These are phyloP conservation scores for Diuraphis noxia DNA, from an alignment of 1,140 invertebrate species.

Conservation along the genomic window DNA sequence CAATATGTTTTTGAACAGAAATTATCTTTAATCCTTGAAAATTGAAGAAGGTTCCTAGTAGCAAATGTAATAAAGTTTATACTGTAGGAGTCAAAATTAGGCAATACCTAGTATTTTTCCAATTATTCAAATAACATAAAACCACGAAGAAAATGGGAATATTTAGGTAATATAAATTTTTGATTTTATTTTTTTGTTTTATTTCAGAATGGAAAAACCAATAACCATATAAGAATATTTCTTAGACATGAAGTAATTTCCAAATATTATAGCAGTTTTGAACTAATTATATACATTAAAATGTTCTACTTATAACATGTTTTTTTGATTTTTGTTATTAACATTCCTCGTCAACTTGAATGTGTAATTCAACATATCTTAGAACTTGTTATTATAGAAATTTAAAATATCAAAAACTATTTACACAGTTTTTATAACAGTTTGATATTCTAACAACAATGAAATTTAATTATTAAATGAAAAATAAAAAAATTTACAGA, in stretches of 20 bases:
- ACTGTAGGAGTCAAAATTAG: neutral
- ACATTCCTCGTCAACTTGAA: neutral
- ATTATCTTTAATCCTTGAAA: neutral
- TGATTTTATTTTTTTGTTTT: neutral
- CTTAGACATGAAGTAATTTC: neutral
- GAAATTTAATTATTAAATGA: neutral
- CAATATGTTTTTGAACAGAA: neutral
- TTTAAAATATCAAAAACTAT: neutral
- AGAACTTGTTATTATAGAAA: neutral
- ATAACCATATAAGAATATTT: neutral
- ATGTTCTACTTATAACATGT: neutral
- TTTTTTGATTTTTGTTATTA: neutral
- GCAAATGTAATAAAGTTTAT: too few species aligned
- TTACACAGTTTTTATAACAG: neutral
- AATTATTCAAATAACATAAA: neutral
- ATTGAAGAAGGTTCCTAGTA: neutral
- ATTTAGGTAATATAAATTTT: neutral
- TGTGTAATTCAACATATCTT: neutral
- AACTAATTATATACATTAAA: neutral
- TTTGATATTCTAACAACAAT: neutral
- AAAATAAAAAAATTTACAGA: neutral
- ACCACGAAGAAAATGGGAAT: neutral
- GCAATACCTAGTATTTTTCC: neutral
- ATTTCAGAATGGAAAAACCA: neutral
- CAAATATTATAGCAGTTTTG: neutral